These are phyloP conservation scores for Coregonus sp. DNA, from an alignment of 2,797 vertebrate genomes.

Conservation along the genomic window DNA sequence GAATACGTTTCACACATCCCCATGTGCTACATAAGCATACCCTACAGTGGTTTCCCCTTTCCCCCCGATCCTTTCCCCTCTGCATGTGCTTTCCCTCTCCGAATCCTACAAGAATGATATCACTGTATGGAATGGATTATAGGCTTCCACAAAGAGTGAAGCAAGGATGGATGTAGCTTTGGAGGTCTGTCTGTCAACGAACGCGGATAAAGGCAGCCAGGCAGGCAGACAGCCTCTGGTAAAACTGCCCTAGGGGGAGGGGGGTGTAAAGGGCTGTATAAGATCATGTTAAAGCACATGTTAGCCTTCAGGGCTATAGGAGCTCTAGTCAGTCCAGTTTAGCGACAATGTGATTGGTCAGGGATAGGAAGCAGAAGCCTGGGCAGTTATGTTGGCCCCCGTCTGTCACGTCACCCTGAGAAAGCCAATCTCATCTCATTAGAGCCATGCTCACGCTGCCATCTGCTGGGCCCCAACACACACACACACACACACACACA, in stretches of 20 bases:
- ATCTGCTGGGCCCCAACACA: constrained; percentile 19
- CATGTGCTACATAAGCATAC: too few relatives aligned
- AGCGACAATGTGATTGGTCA: not conserved
- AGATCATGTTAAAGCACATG: not conserved
- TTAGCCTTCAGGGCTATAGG: not conserved
- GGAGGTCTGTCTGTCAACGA: too few relatives aligned
- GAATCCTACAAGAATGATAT: not conserved
- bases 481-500: not conserved
- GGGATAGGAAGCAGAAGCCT: not conserved
- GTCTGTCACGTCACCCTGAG: not conserved
- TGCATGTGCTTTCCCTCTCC: not conserved
- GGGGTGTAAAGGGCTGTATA: not conserved
- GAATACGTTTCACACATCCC: too few relatives aligned
- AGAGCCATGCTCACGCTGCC: constrained; percentile 11
- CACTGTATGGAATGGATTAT: not conserved
- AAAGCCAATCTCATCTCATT: constrained; percentile 7
- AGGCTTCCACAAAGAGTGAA: not conserved
- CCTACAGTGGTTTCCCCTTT: not conserved
- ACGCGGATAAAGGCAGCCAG: not conserved
- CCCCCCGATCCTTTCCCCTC: too few relatives aligned
- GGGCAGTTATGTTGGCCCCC: not conserved
- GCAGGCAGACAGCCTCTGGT: not conserved
- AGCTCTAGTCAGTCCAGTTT: not conserved
- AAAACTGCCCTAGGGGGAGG: not conserved
- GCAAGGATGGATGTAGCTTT: too few relatives aligned